Percentiles rank a stretch among this genome's conserved stretches.
Conservation (phyloP, 2,888 invertebrate species). For the Agonopterix subpropinquella region DNA sequence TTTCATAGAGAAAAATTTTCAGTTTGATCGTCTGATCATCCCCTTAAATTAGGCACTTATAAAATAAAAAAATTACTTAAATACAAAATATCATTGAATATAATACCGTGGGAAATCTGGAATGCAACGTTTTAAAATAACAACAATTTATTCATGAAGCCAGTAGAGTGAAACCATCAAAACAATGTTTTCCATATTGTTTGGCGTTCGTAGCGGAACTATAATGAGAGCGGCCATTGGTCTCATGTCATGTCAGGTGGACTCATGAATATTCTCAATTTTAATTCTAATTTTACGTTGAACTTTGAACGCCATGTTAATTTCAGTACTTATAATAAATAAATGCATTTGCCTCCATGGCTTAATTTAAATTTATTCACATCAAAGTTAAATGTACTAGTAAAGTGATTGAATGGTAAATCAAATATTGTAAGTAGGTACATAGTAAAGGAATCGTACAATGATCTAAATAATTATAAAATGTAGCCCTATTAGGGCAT, state of each 20-base stretch:
- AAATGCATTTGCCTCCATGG: too few species aligned
- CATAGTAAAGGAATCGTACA: too few species aligned
- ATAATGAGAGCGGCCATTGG: constrained; percentile 30
- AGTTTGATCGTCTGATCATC: too few species aligned
- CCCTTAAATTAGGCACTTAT: too few species aligned
- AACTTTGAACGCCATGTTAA: constrained; percentile 5
- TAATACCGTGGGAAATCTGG: constrained; percentile 32
- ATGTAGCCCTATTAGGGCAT: too few species aligned
- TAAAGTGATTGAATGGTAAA: too few species aligned
- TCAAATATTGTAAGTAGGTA: too few species aligned
- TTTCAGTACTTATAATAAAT: too few species aligned
- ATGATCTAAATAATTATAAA: too few species aligned
- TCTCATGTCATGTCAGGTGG: constrained; percentile 35
- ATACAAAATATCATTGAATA: neutral
- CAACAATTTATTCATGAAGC: constrained; percentile 46
- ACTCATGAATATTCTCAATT: constrained; percentile 55
- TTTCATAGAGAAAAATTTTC: too few species aligned
- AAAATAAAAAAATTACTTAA: neutral
- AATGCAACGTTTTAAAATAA: constrained; percentile 23
- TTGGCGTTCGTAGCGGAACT: constrained; percentile 25
- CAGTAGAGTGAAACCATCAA: constrained; percentile 58
- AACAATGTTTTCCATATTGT: constrained; percentile 31
- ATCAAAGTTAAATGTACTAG: too few species aligned
- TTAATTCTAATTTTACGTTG: constrained; percentile 8
- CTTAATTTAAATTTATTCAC: too few species aligned